Evolutionary conservation across 2,888 invertebrate species (phyloP).

Genomic region (Allacma fusca): DNA sequence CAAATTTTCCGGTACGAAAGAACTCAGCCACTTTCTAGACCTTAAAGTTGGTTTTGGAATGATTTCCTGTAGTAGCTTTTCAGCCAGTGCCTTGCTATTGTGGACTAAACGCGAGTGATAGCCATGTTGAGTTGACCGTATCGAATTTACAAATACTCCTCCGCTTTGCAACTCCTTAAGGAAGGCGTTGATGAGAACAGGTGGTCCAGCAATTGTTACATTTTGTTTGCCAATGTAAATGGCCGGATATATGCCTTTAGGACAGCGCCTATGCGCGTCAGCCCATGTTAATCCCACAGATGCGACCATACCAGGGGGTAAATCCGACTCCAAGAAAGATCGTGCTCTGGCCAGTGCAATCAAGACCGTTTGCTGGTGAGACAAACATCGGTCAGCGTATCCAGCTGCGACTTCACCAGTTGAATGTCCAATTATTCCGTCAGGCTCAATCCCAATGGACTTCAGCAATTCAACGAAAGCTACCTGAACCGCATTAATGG

Average conservation of each 20-base stretch:
- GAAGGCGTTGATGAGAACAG: constrained; percentile 72
- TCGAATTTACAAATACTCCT: too few relatives aligned
- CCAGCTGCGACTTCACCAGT: constrained; percentile 93
- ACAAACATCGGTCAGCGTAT: constrained; percentile 94
- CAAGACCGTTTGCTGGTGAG: constrained; percentile 89
- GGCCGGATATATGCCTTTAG: constrained; percentile 82
- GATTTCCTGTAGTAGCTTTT: too few relatives aligned
- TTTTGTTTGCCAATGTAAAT: constrained; percentile 95
- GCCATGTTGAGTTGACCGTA: too few relatives aligned
- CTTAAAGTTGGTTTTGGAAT: too few relatives aligned
- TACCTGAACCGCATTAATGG: constrained; percentile 83
- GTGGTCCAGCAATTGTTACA: constrained; percentile 91
- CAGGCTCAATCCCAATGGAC: constrained; percentile 79
- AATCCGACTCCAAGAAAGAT: constrained; percentile 73
- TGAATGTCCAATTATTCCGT: constrained; percentile 96
- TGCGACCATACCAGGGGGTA: constrained; percentile 85
- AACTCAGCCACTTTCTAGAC: too few relatives aligned
- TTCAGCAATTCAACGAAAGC: constrained; percentile 87
- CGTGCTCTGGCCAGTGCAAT: constrained; percentile 76
- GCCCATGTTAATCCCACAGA: constrained; percentile 88
- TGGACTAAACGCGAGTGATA: too few relatives aligned
- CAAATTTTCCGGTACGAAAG: too few relatives aligned
- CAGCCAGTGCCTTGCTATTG: too few relatives aligned
- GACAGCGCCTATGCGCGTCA: constrained; percentile 76
- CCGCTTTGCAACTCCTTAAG: too few relatives aligned